Evolutionary conservation across 2,113 vertebrate genomes (phyloP).

Genomic region (Polypterus bichir): DNA sequence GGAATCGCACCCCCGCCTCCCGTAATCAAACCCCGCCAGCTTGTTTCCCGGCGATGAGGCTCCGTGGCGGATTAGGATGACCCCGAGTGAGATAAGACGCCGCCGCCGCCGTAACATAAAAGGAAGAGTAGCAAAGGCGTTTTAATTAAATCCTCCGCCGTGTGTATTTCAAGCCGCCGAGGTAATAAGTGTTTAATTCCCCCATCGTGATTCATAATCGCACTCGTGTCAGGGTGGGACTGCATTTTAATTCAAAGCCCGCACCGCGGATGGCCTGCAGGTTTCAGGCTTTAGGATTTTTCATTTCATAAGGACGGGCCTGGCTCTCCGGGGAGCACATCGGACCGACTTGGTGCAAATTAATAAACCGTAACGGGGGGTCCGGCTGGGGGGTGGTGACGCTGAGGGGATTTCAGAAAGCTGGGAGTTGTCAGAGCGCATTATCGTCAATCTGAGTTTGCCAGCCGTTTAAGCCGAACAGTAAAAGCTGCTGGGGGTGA

Average conservation of each 20-base stretch:
- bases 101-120: neutral
- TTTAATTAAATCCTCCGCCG: constrained; percentile 9
- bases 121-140: neutral
- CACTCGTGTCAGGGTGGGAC: neutral
- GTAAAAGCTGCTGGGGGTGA: too few relatives aligned
- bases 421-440: too few relatives aligned
- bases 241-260: constrained; percentile 5
- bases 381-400: too few relatives aligned
- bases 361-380: neutral
- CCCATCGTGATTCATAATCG: neutral
- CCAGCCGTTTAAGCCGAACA: too few relatives aligned
- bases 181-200: constrained; percentile 9
- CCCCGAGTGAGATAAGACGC: too few relatives aligned
- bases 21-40: too few relatives aligned
- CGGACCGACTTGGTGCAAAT: constrained; percentile 7
- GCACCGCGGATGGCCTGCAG: neutral
- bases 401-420: too few relatives aligned
- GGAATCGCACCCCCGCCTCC: too few relatives aligned
- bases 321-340: neutral
- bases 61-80: too few relatives aligned
- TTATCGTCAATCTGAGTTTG: too few relatives aligned
- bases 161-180: constrained; percentile 9
- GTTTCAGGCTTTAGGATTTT: neutral
- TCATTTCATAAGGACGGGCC: neutral
- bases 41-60: too few relatives aligned